These are phyloP conservation scores for Holothuria glaberrima DNA, from an alignment of 35 echinoderm and acorn worm species.

Conservation along the genomic window DNA sequence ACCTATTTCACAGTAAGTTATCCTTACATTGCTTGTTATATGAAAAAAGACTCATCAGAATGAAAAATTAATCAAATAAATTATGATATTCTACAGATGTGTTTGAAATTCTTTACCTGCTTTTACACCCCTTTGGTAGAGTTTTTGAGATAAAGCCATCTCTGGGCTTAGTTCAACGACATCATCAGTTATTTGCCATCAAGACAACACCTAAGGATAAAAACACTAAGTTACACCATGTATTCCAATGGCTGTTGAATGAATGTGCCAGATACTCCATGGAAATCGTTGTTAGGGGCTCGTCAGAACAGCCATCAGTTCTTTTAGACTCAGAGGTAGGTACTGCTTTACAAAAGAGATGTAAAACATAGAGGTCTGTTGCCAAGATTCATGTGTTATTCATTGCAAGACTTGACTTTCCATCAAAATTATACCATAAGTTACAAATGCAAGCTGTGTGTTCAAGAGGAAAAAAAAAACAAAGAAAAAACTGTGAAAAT, in stretches of 20 bases:
- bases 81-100: neutral
- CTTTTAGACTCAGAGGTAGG: slow-evolving; percentile 87
- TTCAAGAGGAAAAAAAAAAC: no score
- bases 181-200: slow-evolving; percentile 86
- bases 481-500: neutral
- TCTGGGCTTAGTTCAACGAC: slow-evolving; percentile 60
- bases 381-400: neutral
- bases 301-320: slow-evolving; percentile 83
- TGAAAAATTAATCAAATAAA: no score
- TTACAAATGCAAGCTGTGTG: neutral
- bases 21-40: no score
- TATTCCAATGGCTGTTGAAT: slow-evolving; percentile 74
- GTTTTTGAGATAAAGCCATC: slow-evolving; percentile 85
- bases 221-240: slow-evolving; percentile 66
- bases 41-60: no score
- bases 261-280: slow-evolving; percentile 74
- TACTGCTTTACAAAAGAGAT: neutral
- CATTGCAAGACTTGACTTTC: neutral
- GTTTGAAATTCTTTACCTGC: neutral
- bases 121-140: slow-evolving; percentile 5
- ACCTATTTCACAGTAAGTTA: no score
- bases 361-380: neutral
- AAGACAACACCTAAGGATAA: slow-evolving; percentile 74
- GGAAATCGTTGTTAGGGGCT: slow-evolving; percentile 68
- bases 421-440: neutral